A percentile compares a stretch with the other conserved stretches of the same genome.
Evolutionary conservation across 2,888 invertebrate species (phyloP).

Genomic region (Caradrina clavipalpis): DNA sequence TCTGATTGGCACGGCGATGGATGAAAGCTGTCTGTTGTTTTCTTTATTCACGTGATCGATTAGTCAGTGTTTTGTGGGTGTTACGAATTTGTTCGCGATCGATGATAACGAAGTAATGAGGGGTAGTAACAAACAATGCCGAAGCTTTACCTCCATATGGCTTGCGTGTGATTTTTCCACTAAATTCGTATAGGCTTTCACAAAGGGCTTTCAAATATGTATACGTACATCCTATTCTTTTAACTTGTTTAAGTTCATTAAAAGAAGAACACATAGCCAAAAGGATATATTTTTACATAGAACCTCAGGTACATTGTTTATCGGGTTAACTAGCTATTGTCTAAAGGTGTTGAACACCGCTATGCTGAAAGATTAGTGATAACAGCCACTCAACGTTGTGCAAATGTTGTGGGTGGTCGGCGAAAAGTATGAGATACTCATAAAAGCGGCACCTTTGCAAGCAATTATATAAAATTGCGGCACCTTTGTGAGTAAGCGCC

Average conservation of each 20-base stretch:
- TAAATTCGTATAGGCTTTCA: slow-evolving; percentile 12
- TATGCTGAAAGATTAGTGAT: slow-evolving; percentile 72
- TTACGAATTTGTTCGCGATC: slow-evolving; percentile 65
- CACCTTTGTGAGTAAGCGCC: slow-evolving; percentile 78
- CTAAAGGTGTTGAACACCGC: slow-evolving; percentile 67
- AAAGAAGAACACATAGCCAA: slow-evolving; percentile 20
- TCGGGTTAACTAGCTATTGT: slow-evolving; percentile 61
- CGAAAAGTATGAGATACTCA: slow-evolving; percentile 73
- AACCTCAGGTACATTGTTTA: slow-evolving; percentile 56
- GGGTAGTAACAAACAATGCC: slow-evolving; percentile 47
- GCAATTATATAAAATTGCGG: slow-evolving; percentile 85
- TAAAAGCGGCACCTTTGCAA: slow-evolving; percentile 82
- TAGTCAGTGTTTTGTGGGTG: slow-evolving; percentile 48
- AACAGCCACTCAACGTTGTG: slow-evolving; percentile 76
- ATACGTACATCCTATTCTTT: slow-evolving; percentile 19
- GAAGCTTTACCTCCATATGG: slow-evolving; percentile 28
- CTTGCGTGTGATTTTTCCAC: slow-evolving; percentile 20
- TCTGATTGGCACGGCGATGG: slow-evolving; percentile 88
- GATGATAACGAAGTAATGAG: slow-evolving; percentile 61
- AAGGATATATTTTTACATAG: slow-evolving; percentile 39
- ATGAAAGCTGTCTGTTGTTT: slow-evolving; percentile 82
- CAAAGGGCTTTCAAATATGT: neutral
- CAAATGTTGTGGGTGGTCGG: slow-evolving; percentile 81
- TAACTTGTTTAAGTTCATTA: slow-evolving; percentile 13
- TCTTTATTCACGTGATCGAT: slow-evolving; percentile 74